phyloP scores from a whole-genome alignment of 2,797 vertebrate species.

The Iguana delicatissima region DNA sequence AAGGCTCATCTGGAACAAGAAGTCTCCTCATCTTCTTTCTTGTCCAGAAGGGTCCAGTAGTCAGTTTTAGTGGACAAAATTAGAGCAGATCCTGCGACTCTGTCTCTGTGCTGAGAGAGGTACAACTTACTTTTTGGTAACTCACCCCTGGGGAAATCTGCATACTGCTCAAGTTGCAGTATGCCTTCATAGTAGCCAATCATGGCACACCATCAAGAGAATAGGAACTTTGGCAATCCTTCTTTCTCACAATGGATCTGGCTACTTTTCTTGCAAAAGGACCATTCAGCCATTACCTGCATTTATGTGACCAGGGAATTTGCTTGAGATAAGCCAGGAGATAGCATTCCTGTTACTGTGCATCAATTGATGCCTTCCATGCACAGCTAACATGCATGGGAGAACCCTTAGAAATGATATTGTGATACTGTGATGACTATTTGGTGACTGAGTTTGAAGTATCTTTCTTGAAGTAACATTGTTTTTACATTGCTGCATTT shows the following conservation, averaged over 20 bases:
- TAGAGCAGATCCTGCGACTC: not conserved
- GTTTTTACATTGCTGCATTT: not conserved
- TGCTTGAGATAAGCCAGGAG: too few species aligned
- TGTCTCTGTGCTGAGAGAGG: too few species aligned
- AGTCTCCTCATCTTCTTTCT: too few species aligned
- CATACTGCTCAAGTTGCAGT: not conserved
- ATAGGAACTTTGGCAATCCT: not conserved
- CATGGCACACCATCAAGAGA: not conserved
- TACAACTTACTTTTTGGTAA: not conserved
- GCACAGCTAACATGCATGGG: not conserved
- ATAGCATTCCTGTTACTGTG: not conserved
- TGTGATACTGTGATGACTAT: not conserved
- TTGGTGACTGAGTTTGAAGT: not conserved
- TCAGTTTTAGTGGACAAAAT: too few species aligned
- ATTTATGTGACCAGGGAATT: not conserved
- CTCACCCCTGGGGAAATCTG: not conserved
- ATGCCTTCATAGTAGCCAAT: not conserved
- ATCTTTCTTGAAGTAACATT: too few species aligned
- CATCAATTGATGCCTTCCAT: not conserved
- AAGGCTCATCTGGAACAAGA: too few species aligned
- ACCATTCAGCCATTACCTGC: not conserved
- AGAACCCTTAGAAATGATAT: not conserved
- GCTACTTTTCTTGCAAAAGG: not conserved
- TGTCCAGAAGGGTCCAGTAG: not conserved
- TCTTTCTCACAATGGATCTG: too few species aligned